Conservation (phyloP, 2,888 invertebrate genomes). For the Dysmachus trigonus region DNA sequence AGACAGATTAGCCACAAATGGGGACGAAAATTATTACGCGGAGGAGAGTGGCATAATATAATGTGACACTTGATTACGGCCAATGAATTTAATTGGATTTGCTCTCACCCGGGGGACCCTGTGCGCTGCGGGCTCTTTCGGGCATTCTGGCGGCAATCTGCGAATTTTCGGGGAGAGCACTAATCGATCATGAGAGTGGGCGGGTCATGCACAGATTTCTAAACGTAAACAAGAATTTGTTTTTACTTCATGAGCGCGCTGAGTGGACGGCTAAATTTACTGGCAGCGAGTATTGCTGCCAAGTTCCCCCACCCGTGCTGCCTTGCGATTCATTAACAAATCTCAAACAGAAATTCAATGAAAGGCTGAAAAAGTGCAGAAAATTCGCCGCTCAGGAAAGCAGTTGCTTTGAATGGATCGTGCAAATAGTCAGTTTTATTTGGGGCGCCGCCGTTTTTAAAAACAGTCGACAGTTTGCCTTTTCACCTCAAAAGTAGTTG, state of each 20-base stretch:
- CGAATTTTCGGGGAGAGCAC: background rate
- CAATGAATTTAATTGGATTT: conserved; percentile 25
- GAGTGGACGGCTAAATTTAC: background rate
- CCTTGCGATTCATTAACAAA: background rate
- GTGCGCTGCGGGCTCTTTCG: too few species aligned
- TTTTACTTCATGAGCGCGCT: background rate
- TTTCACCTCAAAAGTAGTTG: background rate
- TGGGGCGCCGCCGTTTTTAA: background rate
- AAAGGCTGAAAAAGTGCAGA: background rate
- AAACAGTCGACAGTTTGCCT: background rate
- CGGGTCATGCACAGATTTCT: background rate
- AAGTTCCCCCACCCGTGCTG: background rate
- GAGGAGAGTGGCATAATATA: background rate
- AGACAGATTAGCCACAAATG: conserved; percentile 28
- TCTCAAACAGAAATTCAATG: background rate
- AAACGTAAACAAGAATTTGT: background rate
- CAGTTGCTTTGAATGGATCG: background rate
- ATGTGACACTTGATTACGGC: conserved; percentile 26
- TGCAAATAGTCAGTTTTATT: background rate
- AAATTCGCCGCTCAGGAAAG: background rate
- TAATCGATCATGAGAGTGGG: background rate
- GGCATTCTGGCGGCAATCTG: background rate
- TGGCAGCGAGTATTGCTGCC: background rate
- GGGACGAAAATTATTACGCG: conserved; percentile 18
- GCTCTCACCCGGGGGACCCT: background rate